Evolutionary conservation across 2,888 invertebrate species (phyloP), one percentile per base, ranked within the genome.

Genomic region (Sinotaia quadrata): DNA sequence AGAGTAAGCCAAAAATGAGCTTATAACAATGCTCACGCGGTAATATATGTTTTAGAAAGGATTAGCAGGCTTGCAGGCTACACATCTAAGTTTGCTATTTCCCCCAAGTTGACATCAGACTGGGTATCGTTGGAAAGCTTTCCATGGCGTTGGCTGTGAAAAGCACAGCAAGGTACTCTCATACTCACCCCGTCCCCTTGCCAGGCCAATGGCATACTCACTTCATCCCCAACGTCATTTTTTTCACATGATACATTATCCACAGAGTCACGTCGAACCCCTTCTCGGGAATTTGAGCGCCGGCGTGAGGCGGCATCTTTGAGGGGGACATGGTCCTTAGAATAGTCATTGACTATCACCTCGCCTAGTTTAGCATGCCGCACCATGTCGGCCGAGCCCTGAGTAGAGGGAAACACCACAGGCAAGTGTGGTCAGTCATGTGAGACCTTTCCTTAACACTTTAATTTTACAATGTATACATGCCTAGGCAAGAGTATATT

Each of bases 361-460:
- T 93, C 93, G 76, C 92, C 92, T 81, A 94, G 93, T 87, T 96
- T 95, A 68, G 95, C 93, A 91, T 95, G 95, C 90, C 95, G 95
- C 87, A 95, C 95, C 87, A 95, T 93, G 91, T 96, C 96, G 90
- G 96, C 24, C 15, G 65, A 31, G n/a, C 54, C 65, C 65, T 65
- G 29, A n/a, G 5, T 29, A 31, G 54, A 29, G 33, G 36, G 27
- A n/a, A 33, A 54, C 37, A 54, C 29, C 60, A 60, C 44, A 36
- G 18, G 37, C 47, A 60, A 29, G 27, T 18, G 21, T 54, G 54
- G 54, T 54, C 54, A 54, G 27, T 54, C 31, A 24, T 24, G 27
- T 29, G 27, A 29, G 27, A 54, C 54, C 54, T 31, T 54, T 18
- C 47, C 47, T 47, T 24, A 47, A n/a, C n/a, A n/a, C n/a, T n/a